phyloP scores from a whole-genome alignment of 37 sponge, comb jelly and placozoan genomes.

The Spongilla lacustris region DNA sequence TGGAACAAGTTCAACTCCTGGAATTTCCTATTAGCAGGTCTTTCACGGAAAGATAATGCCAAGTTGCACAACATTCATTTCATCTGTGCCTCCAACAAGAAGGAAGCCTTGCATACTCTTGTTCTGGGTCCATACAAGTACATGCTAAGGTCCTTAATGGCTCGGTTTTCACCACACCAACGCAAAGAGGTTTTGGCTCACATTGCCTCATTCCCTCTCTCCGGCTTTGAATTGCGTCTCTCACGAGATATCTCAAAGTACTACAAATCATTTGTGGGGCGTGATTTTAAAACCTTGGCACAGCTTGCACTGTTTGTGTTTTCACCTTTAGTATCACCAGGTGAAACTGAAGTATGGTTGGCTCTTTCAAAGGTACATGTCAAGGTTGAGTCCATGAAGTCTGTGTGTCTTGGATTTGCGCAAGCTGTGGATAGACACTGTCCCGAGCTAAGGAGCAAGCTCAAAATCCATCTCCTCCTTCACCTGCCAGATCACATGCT shows the following conservation, averaged over 20 bases:
- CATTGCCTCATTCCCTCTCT: conserved; percentile 7
- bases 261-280: conserved; percentile 34
- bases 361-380: conserved; percentile 8
- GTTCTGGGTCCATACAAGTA: conserved; percentile 52
- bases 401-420: conserved; percentile 22
- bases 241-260: not conserved
- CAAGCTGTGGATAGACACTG: not conserved
- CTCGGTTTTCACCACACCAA: not conserved
- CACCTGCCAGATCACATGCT: conserved; percentile 42
- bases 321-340: conserved; percentile 1
- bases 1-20: too few relatives aligned
- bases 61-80: too few relatives aligned
- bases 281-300: conserved; percentile 48
- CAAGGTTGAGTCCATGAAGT: not conserved
- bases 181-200: conserved; percentile 31
- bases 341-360: conserved; percentile 7
- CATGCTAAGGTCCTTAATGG: conserved; percentile 21
- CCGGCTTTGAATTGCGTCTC: conserved; percentile 22
- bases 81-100: too few relatives aligned
- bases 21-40: too few relatives aligned
- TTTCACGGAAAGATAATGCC: too few relatives aligned
- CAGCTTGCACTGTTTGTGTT: conserved; percentile 48
- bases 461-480: conserved; percentile 48
- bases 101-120: conserved; percentile 46
- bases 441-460: conserved; percentile 16